Evolutionary conservation across 2,797 vertebrate species (phyloP).

Genomic region (Melanotaenia maccullochi): DNA sequence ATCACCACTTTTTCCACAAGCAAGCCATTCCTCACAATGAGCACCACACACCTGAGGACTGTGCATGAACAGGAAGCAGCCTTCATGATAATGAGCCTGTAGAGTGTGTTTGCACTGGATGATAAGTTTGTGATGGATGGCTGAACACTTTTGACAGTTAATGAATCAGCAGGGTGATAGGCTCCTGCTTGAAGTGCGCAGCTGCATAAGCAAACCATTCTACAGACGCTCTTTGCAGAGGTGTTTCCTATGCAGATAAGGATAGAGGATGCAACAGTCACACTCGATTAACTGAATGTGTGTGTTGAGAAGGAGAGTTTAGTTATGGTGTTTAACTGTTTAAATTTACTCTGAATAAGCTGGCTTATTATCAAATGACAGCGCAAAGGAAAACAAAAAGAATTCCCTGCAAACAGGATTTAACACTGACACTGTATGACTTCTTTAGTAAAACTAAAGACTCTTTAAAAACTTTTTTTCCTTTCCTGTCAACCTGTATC

Average conservation of each 20-base stretch:
- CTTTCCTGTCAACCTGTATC: not conserved
- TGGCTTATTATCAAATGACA: slow-evolving; percentile 12
- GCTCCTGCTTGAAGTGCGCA: slow-evolving; percentile 10
- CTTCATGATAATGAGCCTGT: slow-evolving; percentile 2
- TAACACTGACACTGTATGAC: slow-evolving; percentile 7
- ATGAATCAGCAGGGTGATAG: slow-evolving; percentile 30
- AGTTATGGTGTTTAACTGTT: slow-evolving; percentile 23
- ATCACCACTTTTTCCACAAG: slow-evolving; percentile 2
- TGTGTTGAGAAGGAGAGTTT: slow-evolving; percentile 8
- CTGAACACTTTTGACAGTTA: slow-evolving; percentile 18
- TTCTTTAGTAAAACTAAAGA: slow-evolving; percentile 12
- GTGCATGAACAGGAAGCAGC: slow-evolving; percentile 8
- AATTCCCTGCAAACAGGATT: slow-evolving; percentile 25
- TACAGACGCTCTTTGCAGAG: slow-evolving; percentile 47
- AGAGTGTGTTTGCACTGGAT: slow-evolving; percentile 47
- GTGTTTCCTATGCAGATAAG: slow-evolving; percentile 73
- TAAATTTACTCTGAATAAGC: slow-evolving; percentile 42
- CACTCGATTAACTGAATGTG: slow-evolving; percentile 20
- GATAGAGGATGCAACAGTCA: slow-evolving; percentile 49
- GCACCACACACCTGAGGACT: slow-evolving; percentile 27
- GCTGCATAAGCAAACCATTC: slow-evolving; percentile 28
- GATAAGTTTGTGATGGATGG: slow-evolving; percentile 13
- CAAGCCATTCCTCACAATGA: slow-evolving; percentile 16
- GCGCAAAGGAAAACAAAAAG: slow-evolving; percentile 22
- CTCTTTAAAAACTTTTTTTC: slow-evolving; percentile 19